Evolutionary conservation across 2,113 vertebrate species (phyloP).

Genomic region (Serilophus lunatus): DNA sequence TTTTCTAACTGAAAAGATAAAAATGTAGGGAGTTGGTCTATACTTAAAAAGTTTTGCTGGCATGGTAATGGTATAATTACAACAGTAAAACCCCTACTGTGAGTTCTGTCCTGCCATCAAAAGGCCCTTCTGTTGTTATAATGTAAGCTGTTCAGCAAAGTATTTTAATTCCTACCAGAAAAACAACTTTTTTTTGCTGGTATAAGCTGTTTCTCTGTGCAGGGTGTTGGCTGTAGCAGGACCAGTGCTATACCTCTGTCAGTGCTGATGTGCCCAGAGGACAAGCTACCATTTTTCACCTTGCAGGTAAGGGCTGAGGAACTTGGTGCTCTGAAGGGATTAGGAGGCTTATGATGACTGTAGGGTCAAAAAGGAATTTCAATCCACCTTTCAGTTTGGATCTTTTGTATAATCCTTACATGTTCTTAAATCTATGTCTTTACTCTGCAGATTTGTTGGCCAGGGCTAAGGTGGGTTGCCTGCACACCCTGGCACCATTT

Average conservation of each 20-base stretch:
- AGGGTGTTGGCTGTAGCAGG: constrained; percentile 17
- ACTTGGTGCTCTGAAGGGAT: not conserved
- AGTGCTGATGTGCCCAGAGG: not conserved
- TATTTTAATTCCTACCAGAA: constrained; percentile 47
- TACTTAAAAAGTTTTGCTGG: constrained; percentile 13
- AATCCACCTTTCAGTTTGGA: not conserved
- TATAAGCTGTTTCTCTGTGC: not conserved
- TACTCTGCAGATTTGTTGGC: not conserved
- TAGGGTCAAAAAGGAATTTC: not conserved
- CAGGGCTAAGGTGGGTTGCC: not conserved
- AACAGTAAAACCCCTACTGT: constrained; percentile 4
- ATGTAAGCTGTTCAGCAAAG: constrained; percentile 21
- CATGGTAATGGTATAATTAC: constrained; percentile 6
- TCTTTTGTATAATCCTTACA: not conserved
- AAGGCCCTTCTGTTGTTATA: constrained; percentile 44
- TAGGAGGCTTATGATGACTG: not conserved
- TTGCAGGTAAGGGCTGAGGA: not conserved
- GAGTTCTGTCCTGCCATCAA: constrained; percentile 44
- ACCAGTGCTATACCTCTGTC: not conserved
- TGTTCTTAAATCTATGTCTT: not conserved
- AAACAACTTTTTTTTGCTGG: constrained; percentile 37
- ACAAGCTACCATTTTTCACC: not conserved
- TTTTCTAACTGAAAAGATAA: constrained; percentile 25
- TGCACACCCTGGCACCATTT: not conserved
- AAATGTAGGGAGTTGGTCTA: not conserved